Base-by-base conservation (phyloP, 35 echinoderm and acorn worm species). In the Chiridota heheva region DNA sequence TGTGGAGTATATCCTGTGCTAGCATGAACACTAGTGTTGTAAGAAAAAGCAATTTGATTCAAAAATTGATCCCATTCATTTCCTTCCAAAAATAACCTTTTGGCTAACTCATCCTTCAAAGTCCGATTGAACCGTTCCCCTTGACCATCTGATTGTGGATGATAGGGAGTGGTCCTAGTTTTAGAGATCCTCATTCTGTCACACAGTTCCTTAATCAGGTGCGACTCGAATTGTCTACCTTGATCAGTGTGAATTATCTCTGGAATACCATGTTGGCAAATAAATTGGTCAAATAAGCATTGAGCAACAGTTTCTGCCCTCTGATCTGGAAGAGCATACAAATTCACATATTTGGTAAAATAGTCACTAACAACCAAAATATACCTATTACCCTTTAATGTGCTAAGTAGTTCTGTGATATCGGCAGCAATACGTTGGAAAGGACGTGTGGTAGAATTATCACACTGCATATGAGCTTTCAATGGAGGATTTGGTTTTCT, bases 321-420 rank as follows among this genome's bases (percentile, higher is more conserved):
- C 40, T 82, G 78, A 43, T 82, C 61, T 16, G 36, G 38, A 30
- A 82, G 65, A 18, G 60, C 60, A 82, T 82, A 82, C 7, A 36
- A 67, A 26, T 64, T 66, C 32, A 81, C 57, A 81, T 65, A 81
- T 26, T 73, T 87, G 1, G 42, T 88, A 59, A 80, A 88, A 55
- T 80, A 81, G 47, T 88, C 85, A 2, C 37, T 70, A 35, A 69
- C 63, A 5, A 88, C 73, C 1, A 81, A 33, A 13, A 88, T 40
- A 71, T 88, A 88, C 7, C 63, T 55, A 42, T 81, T 60, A 57
- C 75, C 73, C 44, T 64, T 59, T 5, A 2, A 32, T 7, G 85
- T 88, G 17, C 67, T 56, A 40, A 43, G 73, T 31, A 88, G 53
- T 74, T 85, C 82, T 29, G 69, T 72, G 5, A 85, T 85, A 46